A percentile compares a stretch with the other conserved stretches of the same genome.
Conservation (phyloP, 1,140 invertebrate species). For the Harpegnathos saltator region DNA sequence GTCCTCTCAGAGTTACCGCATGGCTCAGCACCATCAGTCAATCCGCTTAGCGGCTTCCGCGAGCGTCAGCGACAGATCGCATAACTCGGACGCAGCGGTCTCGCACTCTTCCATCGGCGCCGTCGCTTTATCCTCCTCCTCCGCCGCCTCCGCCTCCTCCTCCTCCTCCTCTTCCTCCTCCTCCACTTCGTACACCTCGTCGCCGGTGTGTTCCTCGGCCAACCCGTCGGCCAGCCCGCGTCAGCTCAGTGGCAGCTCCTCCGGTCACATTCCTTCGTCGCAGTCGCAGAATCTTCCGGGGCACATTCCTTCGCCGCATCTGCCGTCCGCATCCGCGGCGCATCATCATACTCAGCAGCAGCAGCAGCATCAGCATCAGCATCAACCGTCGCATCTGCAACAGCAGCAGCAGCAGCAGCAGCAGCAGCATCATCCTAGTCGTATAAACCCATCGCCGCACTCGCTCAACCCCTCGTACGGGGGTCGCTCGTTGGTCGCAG, state of each 20-base stretch:
- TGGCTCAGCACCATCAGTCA: slow-evolving; percentile 57
- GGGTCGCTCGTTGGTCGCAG: slow-evolving; percentile 68
- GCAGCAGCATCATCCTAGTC: slow-evolving; percentile 73
- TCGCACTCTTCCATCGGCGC: slow-evolving; percentile 61
- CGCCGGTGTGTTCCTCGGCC: slow-evolving; percentile 65
- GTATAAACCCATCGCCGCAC: slow-evolving; percentile 70
- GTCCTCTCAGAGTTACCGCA: slow-evolving; percentile 64
- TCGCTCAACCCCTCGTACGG: slow-evolving; percentile 68
- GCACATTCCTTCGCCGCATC: slow-evolving; percentile 82
- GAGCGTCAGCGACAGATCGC: slow-evolving; percentile 38
- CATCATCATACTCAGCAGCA: slow-evolving; percentile 63
- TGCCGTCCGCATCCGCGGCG: slow-evolving; percentile 69
- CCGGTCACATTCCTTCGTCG: slow-evolving; percentile 82
- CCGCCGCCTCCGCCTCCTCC: not conserved
- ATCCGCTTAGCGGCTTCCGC: slow-evolving; percentile 23
- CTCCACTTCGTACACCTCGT: slow-evolving; percentile 59
- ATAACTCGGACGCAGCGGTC: slow-evolving; percentile 61
- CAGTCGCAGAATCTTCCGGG: slow-evolving; percentile 78
- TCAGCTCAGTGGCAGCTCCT: slow-evolving; percentile 52
- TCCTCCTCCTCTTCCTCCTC: slow-evolving; percentile 51
- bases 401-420: slow-evolving; percentile 63
- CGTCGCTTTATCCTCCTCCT: too few relatives aligned
- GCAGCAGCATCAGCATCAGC: slow-evolving; percentile 60
- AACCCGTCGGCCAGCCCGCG: slow-evolving; percentile 74
- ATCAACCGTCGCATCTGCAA: slow-evolving; percentile 62